Conservation (phyloP, 2,888 invertebrate genomes). For the Nephrotoma appendiculata region DNA sequence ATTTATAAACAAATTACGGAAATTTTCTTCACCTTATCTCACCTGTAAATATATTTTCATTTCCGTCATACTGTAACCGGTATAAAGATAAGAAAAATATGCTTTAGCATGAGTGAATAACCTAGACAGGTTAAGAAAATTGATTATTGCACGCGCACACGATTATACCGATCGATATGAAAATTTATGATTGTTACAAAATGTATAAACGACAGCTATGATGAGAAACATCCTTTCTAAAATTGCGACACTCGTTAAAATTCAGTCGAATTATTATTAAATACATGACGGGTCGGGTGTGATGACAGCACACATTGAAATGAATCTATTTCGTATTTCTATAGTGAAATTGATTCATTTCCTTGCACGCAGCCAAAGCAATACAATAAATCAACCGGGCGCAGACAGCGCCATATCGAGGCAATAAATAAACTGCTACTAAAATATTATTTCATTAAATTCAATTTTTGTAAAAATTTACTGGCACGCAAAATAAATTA, state of each 20-base stretch:
- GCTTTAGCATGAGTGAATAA: neutral
- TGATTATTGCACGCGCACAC: neutral
- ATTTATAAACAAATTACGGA: neutral
- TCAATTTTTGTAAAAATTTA: neutral
- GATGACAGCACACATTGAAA: neutral
- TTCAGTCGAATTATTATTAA: neutral
- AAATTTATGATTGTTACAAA: neutral
- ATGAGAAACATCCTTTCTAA: neutral
- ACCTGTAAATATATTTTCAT: neutral
- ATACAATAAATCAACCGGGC: neutral
- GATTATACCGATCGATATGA: neutral
- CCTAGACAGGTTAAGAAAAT: neutral
- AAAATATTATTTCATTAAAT: neutral
- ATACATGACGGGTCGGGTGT: neutral
- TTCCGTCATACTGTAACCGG: neutral
- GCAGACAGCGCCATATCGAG: neutral
- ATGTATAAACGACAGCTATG: neutral
- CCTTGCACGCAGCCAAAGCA: neutral
- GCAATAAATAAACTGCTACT: neutral
- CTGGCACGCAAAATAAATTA: neutral
- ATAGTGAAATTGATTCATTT: neutral
- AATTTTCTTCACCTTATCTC: neutral
- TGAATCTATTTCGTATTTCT: neutral
- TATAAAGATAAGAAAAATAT: neutral
- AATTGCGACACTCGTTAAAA: neutral